phyloP scores from a whole-genome alignment of 1,140 invertebrate species.

The Drosophila tropicalis region DNA sequence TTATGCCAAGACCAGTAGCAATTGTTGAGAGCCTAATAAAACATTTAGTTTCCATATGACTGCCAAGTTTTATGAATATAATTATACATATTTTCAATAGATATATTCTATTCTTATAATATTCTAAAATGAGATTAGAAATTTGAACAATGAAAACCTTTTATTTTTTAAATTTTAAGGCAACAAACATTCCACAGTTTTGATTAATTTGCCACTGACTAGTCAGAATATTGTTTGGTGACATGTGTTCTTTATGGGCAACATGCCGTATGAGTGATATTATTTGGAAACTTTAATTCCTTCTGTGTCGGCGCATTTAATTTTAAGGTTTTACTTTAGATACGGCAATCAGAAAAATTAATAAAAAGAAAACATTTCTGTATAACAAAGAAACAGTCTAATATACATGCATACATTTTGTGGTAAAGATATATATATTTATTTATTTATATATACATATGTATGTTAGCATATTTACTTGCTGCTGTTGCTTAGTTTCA shows the following conservation, averaged over 20 bases:
- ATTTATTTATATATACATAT: background rate
- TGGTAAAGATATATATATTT: background rate
- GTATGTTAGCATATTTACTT: constrained; percentile 13
- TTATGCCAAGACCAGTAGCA: too few relatives aligned
- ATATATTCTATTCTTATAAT: too few relatives aligned
- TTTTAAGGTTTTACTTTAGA: background rate
- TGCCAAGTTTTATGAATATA: too few relatives aligned
- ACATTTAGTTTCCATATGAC: background rate
- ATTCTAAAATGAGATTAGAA: too few relatives aligned
- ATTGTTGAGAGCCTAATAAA: background rate
- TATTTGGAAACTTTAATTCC: background rate
- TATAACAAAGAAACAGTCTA: background rate
- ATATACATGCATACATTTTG: background rate
- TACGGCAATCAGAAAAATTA: background rate
- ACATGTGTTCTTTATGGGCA: too few relatives aligned
- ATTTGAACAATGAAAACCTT: too few relatives aligned
- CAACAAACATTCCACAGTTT: too few relatives aligned
- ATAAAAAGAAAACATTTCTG: background rate
- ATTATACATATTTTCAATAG: too few relatives aligned
- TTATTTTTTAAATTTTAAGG: too few relatives aligned
- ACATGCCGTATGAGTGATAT: background rate
- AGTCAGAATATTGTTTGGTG: background rate
- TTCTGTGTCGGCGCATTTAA: background rate
- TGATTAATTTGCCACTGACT: too few relatives aligned
- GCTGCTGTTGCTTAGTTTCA: constrained; percentile 13